Percentiles rank a stretch among this genome's conserved stretches.
Evolutionary conservation across 2,797 vertebrate species (phyloP).

Genomic region (Moxostoma hubbsi): DNA sequence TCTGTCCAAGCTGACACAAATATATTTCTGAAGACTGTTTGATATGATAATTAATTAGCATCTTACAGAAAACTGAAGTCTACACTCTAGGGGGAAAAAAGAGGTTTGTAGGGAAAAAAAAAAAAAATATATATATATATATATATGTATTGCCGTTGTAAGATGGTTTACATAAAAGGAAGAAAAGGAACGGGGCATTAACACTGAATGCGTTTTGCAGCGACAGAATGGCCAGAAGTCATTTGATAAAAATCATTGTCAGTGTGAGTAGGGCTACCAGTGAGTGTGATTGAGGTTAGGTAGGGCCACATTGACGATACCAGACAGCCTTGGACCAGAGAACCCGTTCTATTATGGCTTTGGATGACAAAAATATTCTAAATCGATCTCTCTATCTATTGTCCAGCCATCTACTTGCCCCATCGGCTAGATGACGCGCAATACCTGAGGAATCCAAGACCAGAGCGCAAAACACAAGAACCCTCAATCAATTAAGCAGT

Average conservation of each 20-base stretch:
- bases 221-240: no score
- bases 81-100: neutral
- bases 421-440: neutral
- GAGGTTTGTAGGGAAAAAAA: no score
- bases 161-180: constrained; percentile 18
- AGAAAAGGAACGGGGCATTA: neutral
- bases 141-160: neutral
- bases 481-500: constrained; percentile 36
- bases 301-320: neutral
- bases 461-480: neutral
- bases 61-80: constrained; percentile 32
- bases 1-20: constrained; percentile 47
- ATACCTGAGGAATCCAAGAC: constrained; percentile 37
- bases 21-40: constrained; percentile 64
- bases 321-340: neutral
- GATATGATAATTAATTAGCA: constrained; percentile 71
- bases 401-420: constrained; percentile 17
- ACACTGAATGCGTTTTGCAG: no score
- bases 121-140: no score
- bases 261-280: neutral
- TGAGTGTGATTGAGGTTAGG: neutral
- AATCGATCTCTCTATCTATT: constrained; percentile 29
- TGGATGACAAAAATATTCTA: constrained; percentile 40
- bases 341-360: neutral
- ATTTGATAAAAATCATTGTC: no score